Base-by-base conservation (phyloP, 2,888 invertebrate genomes). In the Phrixothrix hirtus region DNA sequence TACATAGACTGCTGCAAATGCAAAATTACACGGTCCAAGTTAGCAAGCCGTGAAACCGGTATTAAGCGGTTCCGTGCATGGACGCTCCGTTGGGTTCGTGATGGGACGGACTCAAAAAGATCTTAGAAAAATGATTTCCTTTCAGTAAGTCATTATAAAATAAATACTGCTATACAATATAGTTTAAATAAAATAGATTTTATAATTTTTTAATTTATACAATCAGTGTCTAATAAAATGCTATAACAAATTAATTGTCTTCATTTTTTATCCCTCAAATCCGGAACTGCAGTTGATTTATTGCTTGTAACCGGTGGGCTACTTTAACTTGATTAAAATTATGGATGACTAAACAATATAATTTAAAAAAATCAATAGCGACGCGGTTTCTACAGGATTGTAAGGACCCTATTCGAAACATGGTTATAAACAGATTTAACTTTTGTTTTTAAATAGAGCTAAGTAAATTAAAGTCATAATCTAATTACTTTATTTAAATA, bases 1-100 rank as follows among this genome's bases (percentile, higher is more conserved):
- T 75, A 77, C 74, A 73, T 74, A 75, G 75, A 70, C 70, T 73
- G 73, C 71, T 70, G 77, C 78, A 75, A 78, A 78, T 79, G 79
- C 78, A 79, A 80, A 81, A 80, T 80, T 80, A 80, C 79, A 80
- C 79, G 80, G 77, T 78, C 75, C 77, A 76, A 77, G 74, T 77
- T 78, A 78, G 77, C 79, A 78, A 78, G 75, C 79, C 80, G 79
- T 80, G 78, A 79, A 79, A 79, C 72, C 71, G 69, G 71, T 66
- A 71, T 73, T 74, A 73, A 73, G 70, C 73, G 73, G 70, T 74
- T 71, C 72, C 69, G 65, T 72, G 73, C 74, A 73, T 74, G 73
- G 74, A 71, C 70, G 74, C 73, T 69, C 70, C 68, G 68, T 59
- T 73, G 71, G 69, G 60, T 60, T 61, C 61, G 61, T 47, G 47